Conservation (phyloP, 2,797 vertebrate species). For the Xenopus petersii region DNA sequence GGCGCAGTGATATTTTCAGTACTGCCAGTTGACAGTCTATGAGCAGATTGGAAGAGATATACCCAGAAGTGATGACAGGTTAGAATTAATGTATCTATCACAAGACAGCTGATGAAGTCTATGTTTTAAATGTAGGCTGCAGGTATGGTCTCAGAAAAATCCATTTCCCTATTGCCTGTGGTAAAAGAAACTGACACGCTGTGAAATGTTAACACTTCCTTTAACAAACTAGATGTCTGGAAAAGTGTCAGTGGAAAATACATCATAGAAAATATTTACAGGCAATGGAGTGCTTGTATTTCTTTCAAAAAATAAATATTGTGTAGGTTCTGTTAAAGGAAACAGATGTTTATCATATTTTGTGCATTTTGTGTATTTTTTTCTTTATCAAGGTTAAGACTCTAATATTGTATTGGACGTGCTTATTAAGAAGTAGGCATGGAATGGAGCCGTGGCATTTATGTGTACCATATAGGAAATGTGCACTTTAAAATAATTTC, state of each 20-base stretch:
- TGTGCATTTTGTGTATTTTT: no score
- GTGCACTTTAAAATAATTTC: no score
- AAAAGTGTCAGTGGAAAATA: not conserved
- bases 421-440: no score
- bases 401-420: no score
- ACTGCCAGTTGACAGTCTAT: constrained; percentile 49
- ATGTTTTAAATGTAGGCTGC: constrained; percentile 26
- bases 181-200: constrained; percentile 16
- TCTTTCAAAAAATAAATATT: no score
- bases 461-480: no score
- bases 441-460: no score
- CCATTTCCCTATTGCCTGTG: not conserved
- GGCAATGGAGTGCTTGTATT: no score
- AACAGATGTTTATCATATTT: no score
- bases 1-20: constrained; percentile 11
- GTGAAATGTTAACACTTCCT: constrained; percentile 28
- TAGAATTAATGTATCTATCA: constrained; percentile 51
- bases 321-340: no score
- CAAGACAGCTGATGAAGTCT: constrained; percentile 49
- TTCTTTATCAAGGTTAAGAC: no score
- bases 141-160: constrained; percentile 41
- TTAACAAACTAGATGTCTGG: constrained; percentile 7
- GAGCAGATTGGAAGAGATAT: constrained; percentile 50
- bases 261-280: no score
- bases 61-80: constrained; percentile 48